Conservation (phyloP, 1,140 invertebrate genomes). For the Calephelis virginiensis region DNA sequence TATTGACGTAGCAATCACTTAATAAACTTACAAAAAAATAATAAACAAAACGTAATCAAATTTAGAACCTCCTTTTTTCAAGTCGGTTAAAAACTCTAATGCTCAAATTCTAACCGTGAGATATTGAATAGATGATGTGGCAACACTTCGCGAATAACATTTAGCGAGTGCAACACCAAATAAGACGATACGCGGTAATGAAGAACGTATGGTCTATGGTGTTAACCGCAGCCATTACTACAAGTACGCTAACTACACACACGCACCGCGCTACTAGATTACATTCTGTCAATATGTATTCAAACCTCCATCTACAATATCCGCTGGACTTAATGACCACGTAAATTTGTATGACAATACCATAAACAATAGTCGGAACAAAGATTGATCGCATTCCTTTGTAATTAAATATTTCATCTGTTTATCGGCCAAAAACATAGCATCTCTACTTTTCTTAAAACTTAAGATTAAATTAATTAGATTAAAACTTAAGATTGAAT, state of each 20-base stretch:
- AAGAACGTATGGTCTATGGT: conserved; percentile 44
- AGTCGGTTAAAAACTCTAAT: neutral
- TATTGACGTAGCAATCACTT: no score
- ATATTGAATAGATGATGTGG: conserved; percentile 32
- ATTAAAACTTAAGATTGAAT: no score
- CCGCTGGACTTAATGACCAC: conserved; percentile 23
- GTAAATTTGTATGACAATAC: conserved; percentile 30
- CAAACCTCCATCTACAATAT: conserved; percentile 30
- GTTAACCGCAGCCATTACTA: conserved; percentile 63
- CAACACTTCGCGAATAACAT: conserved; percentile 63
- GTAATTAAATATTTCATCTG: no score
- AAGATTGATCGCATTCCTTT: no score
- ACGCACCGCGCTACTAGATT: conserved; percentile 52
- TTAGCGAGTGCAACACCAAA: conserved; percentile 51
- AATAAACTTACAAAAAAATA: no score
- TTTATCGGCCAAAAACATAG: no score
- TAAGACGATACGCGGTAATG: conserved; percentile 62
- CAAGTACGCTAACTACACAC: conserved; percentile 53
- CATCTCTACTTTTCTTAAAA: no score
- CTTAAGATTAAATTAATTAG: no score
- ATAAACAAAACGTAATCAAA: no score
- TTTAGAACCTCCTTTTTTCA: no score
- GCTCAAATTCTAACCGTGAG: conserved; percentile 21
- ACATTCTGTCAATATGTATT: conserved; percentile 71
- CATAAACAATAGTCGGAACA: neutral